Percentiles rank a stretch among this genome's conserved stretches.
Evolutionary conservation across 30 jellyfish, hydroid and myxozoan genomes (phyloP).

Genomic region (Haliclystus octoradiatus): DNA sequence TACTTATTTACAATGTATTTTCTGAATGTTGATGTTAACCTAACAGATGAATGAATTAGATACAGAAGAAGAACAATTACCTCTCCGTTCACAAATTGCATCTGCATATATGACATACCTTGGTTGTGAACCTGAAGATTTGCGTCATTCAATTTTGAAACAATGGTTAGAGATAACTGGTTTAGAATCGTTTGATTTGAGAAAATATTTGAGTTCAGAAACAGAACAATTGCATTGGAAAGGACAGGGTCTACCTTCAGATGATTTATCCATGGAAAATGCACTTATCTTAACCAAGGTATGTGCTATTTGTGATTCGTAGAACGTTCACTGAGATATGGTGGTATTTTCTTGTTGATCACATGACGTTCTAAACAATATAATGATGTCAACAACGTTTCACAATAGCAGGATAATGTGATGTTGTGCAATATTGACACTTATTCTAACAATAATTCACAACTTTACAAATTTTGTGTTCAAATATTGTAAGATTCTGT

Average conservation of each 20-base stretch:
- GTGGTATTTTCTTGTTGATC: no score
- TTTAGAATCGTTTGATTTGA: slow-evolving; percentile 41
- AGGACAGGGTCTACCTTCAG: slow-evolving; percentile 91
- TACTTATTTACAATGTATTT: no score
- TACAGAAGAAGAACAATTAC: slow-evolving; percentile 53
- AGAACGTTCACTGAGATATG: no score
- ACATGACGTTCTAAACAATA: no score
- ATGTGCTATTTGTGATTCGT: no score
- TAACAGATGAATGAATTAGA: slow-evolving; percentile 80
- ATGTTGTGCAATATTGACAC: no score
- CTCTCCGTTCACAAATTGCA: slow-evolving; percentile 81
- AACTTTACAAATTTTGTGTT: no score
- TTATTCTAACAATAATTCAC: no score
- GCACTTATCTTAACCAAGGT: slow-evolving; percentile 72
- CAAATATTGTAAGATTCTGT: no score
- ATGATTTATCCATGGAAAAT: slow-evolving; percentile 77
- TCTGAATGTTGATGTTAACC: no score
- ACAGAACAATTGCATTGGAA: slow-evolving; percentile 85
- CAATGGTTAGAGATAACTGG: slow-evolving; percentile 62
- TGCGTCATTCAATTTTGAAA: slow-evolving; percentile 42
- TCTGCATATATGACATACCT: slow-evolving; percentile 78
- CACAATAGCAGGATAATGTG: no score
- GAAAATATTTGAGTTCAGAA: slow-evolving; percentile 59
- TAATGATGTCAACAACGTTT: no score
- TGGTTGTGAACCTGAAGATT: slow-evolving; percentile 79